Evolutionary conservation across 2,113 vertebrate species (phyloP).

Genomic region (Lonchura striata): DNA sequence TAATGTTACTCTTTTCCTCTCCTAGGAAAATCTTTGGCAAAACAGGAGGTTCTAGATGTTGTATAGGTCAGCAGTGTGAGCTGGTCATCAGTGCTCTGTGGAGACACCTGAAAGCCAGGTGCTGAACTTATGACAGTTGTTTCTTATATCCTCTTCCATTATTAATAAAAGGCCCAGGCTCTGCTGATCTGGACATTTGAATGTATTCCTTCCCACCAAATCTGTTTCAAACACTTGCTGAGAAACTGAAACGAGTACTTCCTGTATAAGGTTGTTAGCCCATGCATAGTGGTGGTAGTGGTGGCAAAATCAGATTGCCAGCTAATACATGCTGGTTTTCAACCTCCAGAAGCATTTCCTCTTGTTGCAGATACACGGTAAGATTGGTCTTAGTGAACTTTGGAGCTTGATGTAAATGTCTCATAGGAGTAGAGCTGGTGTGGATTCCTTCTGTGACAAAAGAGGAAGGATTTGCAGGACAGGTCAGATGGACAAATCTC

Average conservation of each 20-base stretch:
- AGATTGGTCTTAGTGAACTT: background rate
- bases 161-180: background rate
- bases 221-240: background rate
- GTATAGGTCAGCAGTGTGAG: background rate
- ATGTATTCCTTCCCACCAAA: background rate
- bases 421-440: background rate
- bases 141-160: background rate
- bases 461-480: background rate
- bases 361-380: background rate
- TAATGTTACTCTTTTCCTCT: background rate
- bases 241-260: background rate
- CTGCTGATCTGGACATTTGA: background rate
- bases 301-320: background rate
- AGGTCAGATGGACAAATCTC: background rate
- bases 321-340: background rate
- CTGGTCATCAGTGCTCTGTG: background rate
- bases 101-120: background rate
- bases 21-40: background rate
- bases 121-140: background rate
- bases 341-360: background rate
- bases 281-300: rapidly evolving
- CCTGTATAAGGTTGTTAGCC: background rate
- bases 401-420: background rate
- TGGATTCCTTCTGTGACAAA: background rate
- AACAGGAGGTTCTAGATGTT: background rate